These are phyloP conservation scores for Lepidocyrtinus sp. DNA, from an alignment of 2,888 invertebrate species.

Conservation along the genomic window DNA sequence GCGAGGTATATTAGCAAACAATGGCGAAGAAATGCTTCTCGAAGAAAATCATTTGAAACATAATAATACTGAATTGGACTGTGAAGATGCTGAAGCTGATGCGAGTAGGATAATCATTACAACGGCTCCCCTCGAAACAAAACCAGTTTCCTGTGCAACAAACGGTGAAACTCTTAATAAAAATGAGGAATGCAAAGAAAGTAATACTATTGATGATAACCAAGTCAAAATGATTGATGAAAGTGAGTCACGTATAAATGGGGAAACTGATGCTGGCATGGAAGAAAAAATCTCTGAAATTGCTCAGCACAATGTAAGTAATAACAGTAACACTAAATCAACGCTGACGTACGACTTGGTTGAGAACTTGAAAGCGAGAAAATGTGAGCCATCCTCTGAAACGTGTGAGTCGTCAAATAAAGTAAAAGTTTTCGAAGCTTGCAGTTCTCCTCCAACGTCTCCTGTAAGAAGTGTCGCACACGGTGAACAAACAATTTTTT, in stretches of 20 bases:
- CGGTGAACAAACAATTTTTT: not conserved
- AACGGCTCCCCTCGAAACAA: slow-evolving; percentile 22
- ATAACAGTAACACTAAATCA: too few relatives aligned
- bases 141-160: slow-evolving; percentile 49
- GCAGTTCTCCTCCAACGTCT: too few relatives aligned
- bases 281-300: too few relatives aligned
- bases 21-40: not conserved
- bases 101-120: not conserved
- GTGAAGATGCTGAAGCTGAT: slow-evolving; percentile 48
- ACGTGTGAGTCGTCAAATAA: too few relatives aligned
- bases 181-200: slow-evolving; percentile 14
- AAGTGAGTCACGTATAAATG: not conserved
- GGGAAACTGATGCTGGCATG: not conserved
- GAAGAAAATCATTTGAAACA: not conserved
- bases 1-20: not conserved
- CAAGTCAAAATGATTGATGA: not conserved
- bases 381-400: too few relatives aligned
- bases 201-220: not conserved
- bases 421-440: too few relatives aligned
- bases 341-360: too few relatives aligned
- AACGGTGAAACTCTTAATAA: slow-evolving; percentile 27
- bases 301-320: too few relatives aligned
- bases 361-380: too few relatives aligned
- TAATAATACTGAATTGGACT: slow-evolving; percentile 56
- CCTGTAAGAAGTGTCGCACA: too few relatives aligned